These are phyloP conservation scores for Acholoe squamosa DNA, from an alignment of 2,888 invertebrate genomes.

Conservation along the genomic window DNA sequence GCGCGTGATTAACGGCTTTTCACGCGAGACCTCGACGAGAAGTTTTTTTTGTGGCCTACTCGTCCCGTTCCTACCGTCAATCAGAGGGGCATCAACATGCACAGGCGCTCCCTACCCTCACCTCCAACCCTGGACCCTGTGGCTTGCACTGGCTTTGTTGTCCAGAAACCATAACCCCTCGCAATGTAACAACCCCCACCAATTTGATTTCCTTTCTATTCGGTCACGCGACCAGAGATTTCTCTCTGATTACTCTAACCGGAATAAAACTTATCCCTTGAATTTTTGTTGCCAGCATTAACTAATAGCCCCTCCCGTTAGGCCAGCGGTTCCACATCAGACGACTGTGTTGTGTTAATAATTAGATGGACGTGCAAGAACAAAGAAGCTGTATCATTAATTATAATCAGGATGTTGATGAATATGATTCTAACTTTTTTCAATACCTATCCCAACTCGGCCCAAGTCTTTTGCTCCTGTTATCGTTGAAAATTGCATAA, in stretches of 20 bases:
- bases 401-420: slow-evolving; percentile 35
- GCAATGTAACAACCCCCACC: neutral
- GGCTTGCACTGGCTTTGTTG: slow-evolving; percentile 19
- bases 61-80: neutral
- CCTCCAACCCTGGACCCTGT: slow-evolving; percentile 34
- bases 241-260: slow-evolving; percentile 29
- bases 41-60: neutral
- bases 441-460: neutral
- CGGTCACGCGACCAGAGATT: slow-evolving; percentile 9
- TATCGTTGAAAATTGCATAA: too few species aligned
- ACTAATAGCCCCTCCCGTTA: neutral
- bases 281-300: neutral
- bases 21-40: slow-evolving; percentile 47
- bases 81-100: neutral
- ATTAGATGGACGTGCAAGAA: neutral
- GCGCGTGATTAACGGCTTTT: slow-evolving; percentile 49
- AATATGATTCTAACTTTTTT: neutral
- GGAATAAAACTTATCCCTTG: slow-evolving; percentile 18
- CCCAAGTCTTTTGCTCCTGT: too few species aligned
- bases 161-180: slow-evolving; percentile 33
- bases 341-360: neutral
- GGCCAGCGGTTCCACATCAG: neutral
- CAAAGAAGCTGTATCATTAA: slow-evolving; percentile 11
- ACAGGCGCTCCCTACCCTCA: neutral
- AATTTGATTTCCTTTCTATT: neutral